These are phyloP conservation scores for Hypsibius dujardini DNA, from an alignment of 1,140 invertebrate genomes.

Conservation along the genomic window DNA sequence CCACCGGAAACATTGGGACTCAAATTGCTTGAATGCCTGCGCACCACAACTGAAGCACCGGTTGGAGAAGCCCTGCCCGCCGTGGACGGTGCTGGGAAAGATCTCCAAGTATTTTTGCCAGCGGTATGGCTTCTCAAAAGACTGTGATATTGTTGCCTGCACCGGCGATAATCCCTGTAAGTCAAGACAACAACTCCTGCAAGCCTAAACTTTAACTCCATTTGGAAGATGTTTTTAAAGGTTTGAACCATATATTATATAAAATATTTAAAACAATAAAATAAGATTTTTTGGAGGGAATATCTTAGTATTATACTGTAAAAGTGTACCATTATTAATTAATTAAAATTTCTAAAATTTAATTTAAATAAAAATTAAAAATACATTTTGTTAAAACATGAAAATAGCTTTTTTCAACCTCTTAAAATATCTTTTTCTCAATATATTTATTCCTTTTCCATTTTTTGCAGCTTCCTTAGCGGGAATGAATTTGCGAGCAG, in stretches of 20 bases:
- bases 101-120: conserved; percentile 36
- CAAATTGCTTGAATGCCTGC: conserved; percentile 50
- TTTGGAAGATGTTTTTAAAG: too few relatives aligned
- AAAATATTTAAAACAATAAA: too few relatives aligned
- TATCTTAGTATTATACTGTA: too few relatives aligned
- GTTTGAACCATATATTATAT: too few relatives aligned
- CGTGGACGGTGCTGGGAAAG: conserved; percentile 42
- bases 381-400: conserved; percentile 16
- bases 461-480: conserved; percentile 33
- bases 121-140: conserved; percentile 57
- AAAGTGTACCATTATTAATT: too few relatives aligned
- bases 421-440: conserved; percentile 20
- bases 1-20: conserved; percentile 53
- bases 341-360: too few relatives aligned
- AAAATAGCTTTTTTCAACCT: background rate
- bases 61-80: conserved; percentile 51
- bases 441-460: background rate
- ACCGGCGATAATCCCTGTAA: conserved; percentile 70
- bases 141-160: conserved; percentile 65
- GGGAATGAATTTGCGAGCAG: conserved; percentile 58
- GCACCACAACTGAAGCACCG: conserved; percentile 45
- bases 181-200: conserved; percentile 15
- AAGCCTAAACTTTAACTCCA: too few relatives aligned
- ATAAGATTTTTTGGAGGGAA: too few relatives aligned
- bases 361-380: conserved; percentile 2